Percentiles rank a stretch among this genome's conserved stretches.
These are phyloP conservation scores for Caenorhabditis sulstoni DNA, from an alignment of 2,888 invertebrate genomes.

Conservation along the genomic window DNA sequence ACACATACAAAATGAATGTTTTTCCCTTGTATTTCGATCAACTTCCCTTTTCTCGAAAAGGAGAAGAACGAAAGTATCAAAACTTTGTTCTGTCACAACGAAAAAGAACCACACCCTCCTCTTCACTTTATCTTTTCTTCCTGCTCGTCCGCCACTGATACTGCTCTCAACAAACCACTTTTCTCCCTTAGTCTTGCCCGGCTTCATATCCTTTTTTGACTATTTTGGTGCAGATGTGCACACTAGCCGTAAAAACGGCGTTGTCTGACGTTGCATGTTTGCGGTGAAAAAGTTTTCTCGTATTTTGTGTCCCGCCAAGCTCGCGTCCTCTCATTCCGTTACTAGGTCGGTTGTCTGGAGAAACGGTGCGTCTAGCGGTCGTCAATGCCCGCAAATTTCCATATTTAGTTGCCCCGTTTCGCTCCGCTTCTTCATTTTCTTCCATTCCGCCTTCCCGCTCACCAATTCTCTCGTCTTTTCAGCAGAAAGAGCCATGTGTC, in stretches of 20 bases:
- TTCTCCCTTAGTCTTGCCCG: neutral
- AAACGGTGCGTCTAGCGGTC: conserved; percentile 33
- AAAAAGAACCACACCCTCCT: conserved; percentile 3
- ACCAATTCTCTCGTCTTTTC: conserved; percentile 2
- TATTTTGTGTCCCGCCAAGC: conserved; percentile 32
- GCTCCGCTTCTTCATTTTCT: conserved; percentile 2
- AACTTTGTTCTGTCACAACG: neutral
- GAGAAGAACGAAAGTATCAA: neutral
- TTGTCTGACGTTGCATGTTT: neutral
- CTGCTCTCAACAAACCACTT: conserved; percentile 6
- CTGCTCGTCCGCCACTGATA: conserved; percentile 5
- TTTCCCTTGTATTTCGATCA: neutral
- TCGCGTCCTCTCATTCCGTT: too few relatives aligned
- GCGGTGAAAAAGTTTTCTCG: conserved; percentile 13
- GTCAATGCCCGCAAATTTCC: conserved; percentile 35
- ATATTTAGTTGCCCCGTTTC: conserved; percentile 10
- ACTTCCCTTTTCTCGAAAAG: neutral
- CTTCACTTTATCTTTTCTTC: conserved; percentile 1
- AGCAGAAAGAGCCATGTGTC: conserved; percentile 61
- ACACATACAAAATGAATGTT: too few relatives aligned
- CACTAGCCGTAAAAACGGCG: conserved; percentile 2
- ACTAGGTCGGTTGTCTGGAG: conserved; percentile 44
- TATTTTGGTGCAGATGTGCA: conserved; percentile 26
- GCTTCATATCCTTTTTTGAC: conserved; percentile 9
- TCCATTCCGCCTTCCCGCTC: neutral